Evolutionary conservation across 1,140 invertebrate species (phyloP), one percentile per base, ranked within the genome.

Genomic region (Drosophila ogumai): DNA sequence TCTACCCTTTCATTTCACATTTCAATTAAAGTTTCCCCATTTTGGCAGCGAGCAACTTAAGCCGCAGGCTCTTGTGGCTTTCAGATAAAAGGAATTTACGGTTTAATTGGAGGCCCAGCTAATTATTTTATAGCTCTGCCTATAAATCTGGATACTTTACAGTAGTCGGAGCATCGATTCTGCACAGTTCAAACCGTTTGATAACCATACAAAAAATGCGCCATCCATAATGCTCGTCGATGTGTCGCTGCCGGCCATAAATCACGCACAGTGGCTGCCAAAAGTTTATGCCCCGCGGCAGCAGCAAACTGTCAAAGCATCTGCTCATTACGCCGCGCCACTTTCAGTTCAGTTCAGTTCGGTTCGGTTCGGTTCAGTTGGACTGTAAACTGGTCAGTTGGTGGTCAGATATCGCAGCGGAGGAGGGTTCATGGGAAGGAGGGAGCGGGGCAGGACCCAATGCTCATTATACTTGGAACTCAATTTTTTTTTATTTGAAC

Each of bases 251-350:
- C 43, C 72, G 55, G 75, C 71, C 28, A 82, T 86, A 86, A 86
- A 86, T 86, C 79, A 86, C 84, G 71, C 72, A 73, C 50, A 78
- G 71, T 64, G 58, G 50, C 50, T 55, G 44, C 69, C 71, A 75
- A 87, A 88, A 88, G 79, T 86, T 86, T 86, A 74, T 86, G 75
- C 80, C 84, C 74, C 79, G 73, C 79, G 74, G 79, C 81, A 75
- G 79, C 81, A 75, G 79, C 71, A 79, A 77, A 86, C 82, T 86
- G 80, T 86, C 82, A 88, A 82, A 88, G 84, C 82, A 88, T 88
- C 82, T 82, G 84, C 82, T 86, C 82, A 86, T 86, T 86, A 86
- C 71, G 65, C 59, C 64, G 57, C 65, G 41, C 59, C 43, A 32
- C 55, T 55, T 40, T n/a, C 52, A 19, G 38, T 47, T 32, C 28